Base-by-base conservation (phyloP, 1,140 invertebrate genomes). In the Zophobas atratus region DNA sequence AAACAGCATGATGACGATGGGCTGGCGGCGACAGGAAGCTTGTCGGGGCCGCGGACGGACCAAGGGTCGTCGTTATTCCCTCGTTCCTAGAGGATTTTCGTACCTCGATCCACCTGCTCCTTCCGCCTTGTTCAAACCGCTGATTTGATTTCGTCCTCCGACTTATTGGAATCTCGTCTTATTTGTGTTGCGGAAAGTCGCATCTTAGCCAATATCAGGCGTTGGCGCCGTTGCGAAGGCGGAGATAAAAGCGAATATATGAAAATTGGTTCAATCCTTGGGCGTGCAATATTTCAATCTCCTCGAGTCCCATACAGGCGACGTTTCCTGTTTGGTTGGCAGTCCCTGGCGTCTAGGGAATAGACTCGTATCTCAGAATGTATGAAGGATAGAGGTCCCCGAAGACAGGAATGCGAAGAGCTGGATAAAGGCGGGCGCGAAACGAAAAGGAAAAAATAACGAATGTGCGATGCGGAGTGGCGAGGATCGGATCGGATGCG, bases 181-280 rank as follows among this genome's bases (percentile, higher is more conserved):
- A 72, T 72, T 72, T 72, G 38, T 72, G 38, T 72, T 73, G 71
- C 39, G 33, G 55, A 20, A 73, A 73, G 49, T 53, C 71, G 49
- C 70, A 71, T 72, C 70, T 72, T 72, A 72, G 36, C 71, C 71
- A 72, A 72, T 73, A 73, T 73, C 71, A 36, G 55, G 55, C 51
- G 70, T 72, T 53, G 70, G 70, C 55, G 55, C 49, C 71, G 71
- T 73, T 73, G 55, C 71, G 71, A 60, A 75, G 51, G 43, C 56
- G 35, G 67, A 73, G 78, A 80, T 80, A 81, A 81, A 82, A 81
- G 79, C 70, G 81, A 80, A 83, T 83, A 84, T 83, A 84, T 81
- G 84, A 85, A 85, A 84, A 85, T 85, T 85, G 84, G 83, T 84
- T 84, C 80, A 85, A 85, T 85, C 83, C 82, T 85, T 82, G 81